A percentile compares a stretch with the other conserved stretches of the same genome.
phyloP scores from a whole-genome alignment of 2,113 vertebrate genomes.

The Eidolon helvum region DNA sequence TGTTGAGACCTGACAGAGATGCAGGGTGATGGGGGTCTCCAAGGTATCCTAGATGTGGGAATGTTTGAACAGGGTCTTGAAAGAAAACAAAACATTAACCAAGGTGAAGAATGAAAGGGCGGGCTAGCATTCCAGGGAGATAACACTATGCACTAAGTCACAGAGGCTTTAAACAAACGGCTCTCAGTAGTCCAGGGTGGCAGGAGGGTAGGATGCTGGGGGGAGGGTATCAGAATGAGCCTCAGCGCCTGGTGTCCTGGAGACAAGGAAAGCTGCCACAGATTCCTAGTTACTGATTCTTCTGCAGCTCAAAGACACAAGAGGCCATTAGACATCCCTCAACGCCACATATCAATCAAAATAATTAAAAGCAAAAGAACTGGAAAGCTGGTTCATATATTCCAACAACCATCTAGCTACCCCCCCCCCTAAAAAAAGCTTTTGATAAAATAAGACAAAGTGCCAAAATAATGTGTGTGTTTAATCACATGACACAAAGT shows the following conservation, averaged over 20 bases:
- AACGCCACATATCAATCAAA: slow-evolving; percentile 36
- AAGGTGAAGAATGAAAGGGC: not conserved
- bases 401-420: slow-evolving; percentile 10
- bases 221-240: not conserved
- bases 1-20: not conserved
- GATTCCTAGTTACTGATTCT: not conserved
- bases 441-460: slow-evolving; percentile 29
- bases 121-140: not conserved
- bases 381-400: not conserved
- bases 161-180: not conserved
- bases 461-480: not conserved
- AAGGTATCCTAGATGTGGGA: not conserved
- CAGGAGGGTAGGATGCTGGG: not conserved
- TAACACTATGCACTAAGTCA: not conserved
- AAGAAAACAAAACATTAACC: not conserved
- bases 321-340: slow-evolving; percentile 34
- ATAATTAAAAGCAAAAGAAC: slow-evolving; percentile 56
- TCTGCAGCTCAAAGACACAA: not conserved
- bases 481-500: not conserved
- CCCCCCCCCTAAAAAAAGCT: not conserved
- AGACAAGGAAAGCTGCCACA: not conserved
- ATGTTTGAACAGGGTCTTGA: not conserved
- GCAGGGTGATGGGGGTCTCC: not conserved
- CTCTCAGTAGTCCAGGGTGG: not conserved
- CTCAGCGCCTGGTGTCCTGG: not conserved